These are phyloP conservation scores for Tanypteryx hageni DNA, from an alignment of 2,888 invertebrate genomes.

Conservation along the genomic window DNA sequence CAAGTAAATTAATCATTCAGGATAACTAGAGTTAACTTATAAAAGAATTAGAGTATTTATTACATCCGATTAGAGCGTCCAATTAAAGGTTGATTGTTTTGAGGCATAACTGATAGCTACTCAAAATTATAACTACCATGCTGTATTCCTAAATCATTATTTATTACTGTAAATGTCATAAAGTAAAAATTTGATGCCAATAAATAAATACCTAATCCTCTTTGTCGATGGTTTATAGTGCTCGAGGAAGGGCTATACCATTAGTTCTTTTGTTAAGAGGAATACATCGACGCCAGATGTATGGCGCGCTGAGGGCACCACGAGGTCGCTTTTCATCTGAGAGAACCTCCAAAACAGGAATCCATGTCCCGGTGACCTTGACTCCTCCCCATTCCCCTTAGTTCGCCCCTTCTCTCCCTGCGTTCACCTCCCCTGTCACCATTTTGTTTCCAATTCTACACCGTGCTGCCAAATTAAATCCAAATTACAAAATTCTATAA, in stretches of 20 bases:
- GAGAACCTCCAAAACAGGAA: constrained; percentile 50
- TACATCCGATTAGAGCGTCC: too few relatives aligned
- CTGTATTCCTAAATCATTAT: too few relatives aligned
- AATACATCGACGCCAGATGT: constrained; percentile 4
- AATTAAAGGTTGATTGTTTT: too few relatives aligned
- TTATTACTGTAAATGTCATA: too few relatives aligned
- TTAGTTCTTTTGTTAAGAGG: neutral
- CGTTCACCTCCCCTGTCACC: constrained; percentile 19
- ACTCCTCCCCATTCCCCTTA: neutral
- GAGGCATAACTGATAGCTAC: too few relatives aligned
- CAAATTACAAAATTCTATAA: constrained; percentile 42
- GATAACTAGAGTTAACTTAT: too few relatives aligned
- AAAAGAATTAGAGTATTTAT: too few relatives aligned
- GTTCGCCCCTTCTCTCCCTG: neutral
- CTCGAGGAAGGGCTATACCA: neutral
- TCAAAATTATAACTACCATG: too few relatives aligned
- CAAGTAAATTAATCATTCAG: too few relatives aligned
- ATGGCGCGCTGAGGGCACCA: neutral
- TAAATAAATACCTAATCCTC: too few relatives aligned
- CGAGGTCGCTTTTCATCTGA: constrained; percentile 20
- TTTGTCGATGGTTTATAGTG: too few relatives aligned
- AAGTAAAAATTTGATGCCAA: too few relatives aligned
- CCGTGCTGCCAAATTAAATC: constrained; percentile 45
- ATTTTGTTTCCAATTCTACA: constrained; percentile 42
- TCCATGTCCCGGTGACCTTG: constrained; percentile 47